A percentile compares a stretch with the other conserved stretches of the same genome.
Evolutionary conservation across 2,888 invertebrate genomes (phyloP).

Genomic region (Cephus sareptanus): DNA sequence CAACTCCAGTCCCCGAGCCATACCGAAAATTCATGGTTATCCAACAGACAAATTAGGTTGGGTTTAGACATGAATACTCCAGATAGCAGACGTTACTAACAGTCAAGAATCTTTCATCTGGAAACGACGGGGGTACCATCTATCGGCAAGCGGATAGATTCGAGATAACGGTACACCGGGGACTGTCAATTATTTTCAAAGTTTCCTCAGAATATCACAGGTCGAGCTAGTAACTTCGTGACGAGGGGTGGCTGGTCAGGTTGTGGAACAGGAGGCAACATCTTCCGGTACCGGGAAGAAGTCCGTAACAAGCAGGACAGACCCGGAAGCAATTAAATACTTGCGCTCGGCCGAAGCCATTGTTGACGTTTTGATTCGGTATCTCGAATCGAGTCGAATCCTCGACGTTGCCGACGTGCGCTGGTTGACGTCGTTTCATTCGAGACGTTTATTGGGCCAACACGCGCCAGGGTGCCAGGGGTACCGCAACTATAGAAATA

Average conservation of each 20-base stretch:
- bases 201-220: background rate
- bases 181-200: conserved; percentile 4
- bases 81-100: background rate
- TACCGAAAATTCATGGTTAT: background rate
- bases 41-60: background rate
- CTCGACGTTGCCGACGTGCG: conserved; percentile 11
- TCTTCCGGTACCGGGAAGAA: conserved; percentile 55
- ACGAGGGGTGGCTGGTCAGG: background rate
- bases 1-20: background rate
- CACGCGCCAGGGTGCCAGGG: conserved; percentile 18
- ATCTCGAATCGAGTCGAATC: conserved; percentile 28
- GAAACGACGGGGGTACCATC: background rate
- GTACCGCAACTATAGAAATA: background rate
- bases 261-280: conserved; percentile 26
- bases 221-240: background rate
- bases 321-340: conserved; percentile 52
- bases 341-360: conserved; percentile 39
- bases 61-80: background rate
- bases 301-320: conserved; percentile 54
- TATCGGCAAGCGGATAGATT: background rate
- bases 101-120: background rate
- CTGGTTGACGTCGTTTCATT: conserved; percentile 39
- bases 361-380: conserved; percentile 22
- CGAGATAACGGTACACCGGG: background rate
- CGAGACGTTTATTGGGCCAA: conserved; percentile 46